Evolutionary conservation across 2,888 invertebrate species (phyloP), one percentile per base, ranked within the genome.

Genomic region (Phasia obesa): DNA sequence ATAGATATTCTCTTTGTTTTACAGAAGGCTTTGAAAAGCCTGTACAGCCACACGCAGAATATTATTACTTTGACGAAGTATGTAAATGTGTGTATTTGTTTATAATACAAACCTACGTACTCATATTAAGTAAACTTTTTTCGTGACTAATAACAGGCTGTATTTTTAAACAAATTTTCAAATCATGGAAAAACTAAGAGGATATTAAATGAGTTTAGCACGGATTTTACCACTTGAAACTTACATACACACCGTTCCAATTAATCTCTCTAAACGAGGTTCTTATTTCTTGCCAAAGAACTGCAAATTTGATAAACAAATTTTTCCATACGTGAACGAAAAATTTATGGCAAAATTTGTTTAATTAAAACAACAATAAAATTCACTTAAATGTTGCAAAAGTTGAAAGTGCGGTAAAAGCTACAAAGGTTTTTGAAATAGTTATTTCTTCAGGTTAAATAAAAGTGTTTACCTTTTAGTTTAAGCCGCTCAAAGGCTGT

Each of bases 281-380:
- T 60, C 5, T 60, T 60, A n/a, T 17, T 35, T 38, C 7, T n/a
- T 17, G 42, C 42, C 13, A 31, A 53, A 21, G 44, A 27, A 21
- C 5, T 11, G 15, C 4, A 42, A 44, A 27, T 44, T 74, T 55
- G 15, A 44, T 53, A 13, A 74, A 59, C 19, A 4, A 21, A n/a
- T 27, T 67, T 57, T 27, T 7, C 19, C 17, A 27, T 31, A 31
- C 9, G 44, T 25, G 44, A 35, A 69, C 44, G n/a, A 6, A 47
- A 47, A 55, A 25, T 44, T 42, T 25, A n/a, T 31, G 35, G 9
- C 5, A 21, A 60, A 55, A 55, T 5, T 53, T 53, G 31, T 64
- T 74, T 74, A 31, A 47, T 55, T 38, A 55, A 62, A 23, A n/a
- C 23, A 74, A 74, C 53, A 74, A 60, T 47, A 55, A 47, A 35